These are phyloP conservation scores for Caenorhabditis becei DNA, from an alignment of 2,888 invertebrate species.

Conservation along the genomic window DNA sequence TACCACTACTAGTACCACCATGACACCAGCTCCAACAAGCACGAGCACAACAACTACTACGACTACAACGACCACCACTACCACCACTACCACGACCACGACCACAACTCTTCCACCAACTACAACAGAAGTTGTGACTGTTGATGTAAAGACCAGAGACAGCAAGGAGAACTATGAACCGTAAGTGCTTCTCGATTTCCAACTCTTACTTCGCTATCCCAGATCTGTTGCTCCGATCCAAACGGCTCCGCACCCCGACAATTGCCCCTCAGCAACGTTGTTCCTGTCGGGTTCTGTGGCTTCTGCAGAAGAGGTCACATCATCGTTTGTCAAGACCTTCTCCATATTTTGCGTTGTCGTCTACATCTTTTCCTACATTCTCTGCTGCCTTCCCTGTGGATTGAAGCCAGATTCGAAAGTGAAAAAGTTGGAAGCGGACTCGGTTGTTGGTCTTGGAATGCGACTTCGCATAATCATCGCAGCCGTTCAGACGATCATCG, in stretches of 20 bases:
- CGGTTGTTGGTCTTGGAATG: constrained; percentile 49
- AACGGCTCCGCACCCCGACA: constrained; percentile 26
- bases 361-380: constrained; percentile 52
- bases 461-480: constrained; percentile 41
- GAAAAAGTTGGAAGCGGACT: constrained; percentile 61
- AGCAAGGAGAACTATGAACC: constrained; percentile 25
- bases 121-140: constrained; percentile 26
- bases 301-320: constrained; percentile 33
- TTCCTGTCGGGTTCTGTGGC: constrained; percentile 36
- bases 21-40: constrained; percentile 28
- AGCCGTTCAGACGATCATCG: constrained; percentile 52
- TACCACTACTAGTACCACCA: constrained; percentile 2
- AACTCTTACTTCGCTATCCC: constrained; percentile 1
- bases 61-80: constrained; percentile 32
- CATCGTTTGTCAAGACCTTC: constrained; percentile 27
- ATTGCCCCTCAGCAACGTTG: constrained; percentile 32
- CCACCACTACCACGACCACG: constrained; percentile 43
- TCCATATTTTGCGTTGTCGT: constrained; percentile 52
- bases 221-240: constrained; percentile 1
- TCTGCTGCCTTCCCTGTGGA: constrained; percentile 67
- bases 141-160: constrained; percentile 47
- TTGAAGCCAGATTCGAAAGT: constrained; percentile 62
- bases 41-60: constrained; percentile 28
- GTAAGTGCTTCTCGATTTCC: constrained; percentile 6
- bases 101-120: constrained; percentile 31